Percentiles rank a stretch among this genome's conserved stretches.
Evolutionary conservation across 2,113 vertebrate species (phyloP).

Genomic region (Gallinago undulata): DNA sequence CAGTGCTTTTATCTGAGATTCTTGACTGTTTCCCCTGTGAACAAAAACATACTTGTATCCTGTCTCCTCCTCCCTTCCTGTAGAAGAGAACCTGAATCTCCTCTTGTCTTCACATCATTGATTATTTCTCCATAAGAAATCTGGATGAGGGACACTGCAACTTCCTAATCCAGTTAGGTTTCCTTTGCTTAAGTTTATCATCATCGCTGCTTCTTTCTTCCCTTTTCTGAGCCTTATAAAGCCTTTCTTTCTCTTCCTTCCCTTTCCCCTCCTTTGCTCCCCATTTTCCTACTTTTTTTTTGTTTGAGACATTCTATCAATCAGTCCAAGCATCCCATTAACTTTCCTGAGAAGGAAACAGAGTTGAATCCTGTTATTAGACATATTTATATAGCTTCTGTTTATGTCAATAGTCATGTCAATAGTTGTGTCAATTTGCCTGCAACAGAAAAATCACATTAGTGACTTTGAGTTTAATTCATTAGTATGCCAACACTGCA

Average conservation of each 20-base stretch:
- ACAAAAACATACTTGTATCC: neutral
- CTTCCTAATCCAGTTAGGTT: slow-evolving; percentile 7
- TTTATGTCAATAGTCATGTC: neutral
- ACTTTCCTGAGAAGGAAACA: slow-evolving; percentile 79
- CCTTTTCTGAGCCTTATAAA: slow-evolving; percentile 47
- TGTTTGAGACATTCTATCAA: slow-evolving; percentile 77
- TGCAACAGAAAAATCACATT: neutral
- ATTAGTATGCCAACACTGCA: neutral
- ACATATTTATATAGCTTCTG: neutral
- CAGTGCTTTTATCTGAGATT: neutral
- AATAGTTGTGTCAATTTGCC: neutral
- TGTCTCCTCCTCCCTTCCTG: neutral
- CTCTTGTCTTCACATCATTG: neutral
- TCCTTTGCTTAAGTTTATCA: neutral
- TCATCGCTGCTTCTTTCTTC: neutral
- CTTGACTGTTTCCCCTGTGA: neutral
- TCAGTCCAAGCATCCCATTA: slow-evolving; percentile 78
- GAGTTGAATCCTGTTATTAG: slow-evolving; percentile 78
- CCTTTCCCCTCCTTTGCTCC: neutral
- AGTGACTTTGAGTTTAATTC: neutral
- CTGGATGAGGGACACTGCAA: neutral
- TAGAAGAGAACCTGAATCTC: neutral
- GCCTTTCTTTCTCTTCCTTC: slow-evolving; percentile 30
- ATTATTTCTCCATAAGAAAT: neutral
- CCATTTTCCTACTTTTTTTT: slow-evolving; percentile 68